Evolutionary conservation across 2,888 invertebrate genomes (phyloP).

Genomic region (Trilocha varians): DNA sequence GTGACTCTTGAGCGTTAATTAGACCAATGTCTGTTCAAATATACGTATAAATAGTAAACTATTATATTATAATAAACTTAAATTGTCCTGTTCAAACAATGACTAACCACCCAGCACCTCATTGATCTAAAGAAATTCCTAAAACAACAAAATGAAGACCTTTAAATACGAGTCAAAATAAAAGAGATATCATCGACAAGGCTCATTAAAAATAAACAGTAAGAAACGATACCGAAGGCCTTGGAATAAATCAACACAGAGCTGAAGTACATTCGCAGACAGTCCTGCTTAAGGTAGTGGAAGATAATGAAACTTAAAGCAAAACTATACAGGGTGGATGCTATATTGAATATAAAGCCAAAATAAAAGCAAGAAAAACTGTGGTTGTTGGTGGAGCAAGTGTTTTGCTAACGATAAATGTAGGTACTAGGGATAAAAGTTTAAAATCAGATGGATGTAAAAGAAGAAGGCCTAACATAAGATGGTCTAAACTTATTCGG

Average conservation of each 20-base stretch:
- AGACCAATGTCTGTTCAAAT: no score
- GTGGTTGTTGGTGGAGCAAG: no score
- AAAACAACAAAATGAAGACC: background rate
- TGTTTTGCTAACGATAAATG: no score
- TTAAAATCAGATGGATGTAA: no score
- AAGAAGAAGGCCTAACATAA: no score
- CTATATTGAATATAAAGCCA: background rate
- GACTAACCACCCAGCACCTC: no score
- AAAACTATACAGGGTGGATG: background rate
- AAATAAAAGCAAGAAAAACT: background rate
- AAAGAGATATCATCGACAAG: slow-evolving; percentile 1
- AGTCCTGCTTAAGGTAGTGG: background rate
- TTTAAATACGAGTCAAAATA: background rate
- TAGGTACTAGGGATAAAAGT: no score
- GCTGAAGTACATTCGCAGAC: background rate
- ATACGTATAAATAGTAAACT: background rate
- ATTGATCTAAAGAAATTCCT: background rate
- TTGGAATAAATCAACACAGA: slow-evolving; percentile 5
- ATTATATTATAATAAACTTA: background rate
- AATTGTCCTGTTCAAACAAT: background rate
- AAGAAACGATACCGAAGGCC: slow-evolving; percentile 3
- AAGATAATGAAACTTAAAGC: slow-evolving; percentile 2
- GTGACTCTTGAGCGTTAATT: no score
- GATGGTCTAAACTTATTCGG: no score
- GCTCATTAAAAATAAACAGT: slow-evolving; percentile 2